These are phyloP conservation scores for Leptopilina boulardi DNA, from an alignment of 1,140 invertebrate species.

Conservation along the genomic window DNA sequence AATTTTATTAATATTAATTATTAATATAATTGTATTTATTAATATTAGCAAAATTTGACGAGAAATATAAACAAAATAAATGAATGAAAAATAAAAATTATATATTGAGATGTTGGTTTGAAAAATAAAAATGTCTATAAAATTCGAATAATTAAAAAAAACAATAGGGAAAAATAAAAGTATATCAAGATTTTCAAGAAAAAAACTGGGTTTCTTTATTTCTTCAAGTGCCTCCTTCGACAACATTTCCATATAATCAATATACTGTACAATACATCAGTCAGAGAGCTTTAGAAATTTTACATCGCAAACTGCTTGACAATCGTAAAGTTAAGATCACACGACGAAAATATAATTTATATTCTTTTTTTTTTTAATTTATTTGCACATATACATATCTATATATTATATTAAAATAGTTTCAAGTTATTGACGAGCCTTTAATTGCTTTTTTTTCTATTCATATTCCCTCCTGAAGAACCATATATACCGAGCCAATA, in stretches of 20 bases:
- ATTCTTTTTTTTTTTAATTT: not conserved
- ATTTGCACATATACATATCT: slow-evolving; percentile 13
- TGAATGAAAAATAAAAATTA: too few species aligned
- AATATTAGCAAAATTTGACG: too few species aligned
- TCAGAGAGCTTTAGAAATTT: slow-evolving; percentile 23
- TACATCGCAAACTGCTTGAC: slow-evolving; percentile 6
- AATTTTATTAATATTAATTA: too few species aligned
- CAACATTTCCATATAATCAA: not conserved
- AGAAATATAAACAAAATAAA: too few species aligned
- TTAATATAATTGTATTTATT: too few species aligned
- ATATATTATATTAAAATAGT: slow-evolving; percentile 17
- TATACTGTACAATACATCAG: slow-evolving; percentile 6
- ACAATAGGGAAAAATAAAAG: too few species aligned
- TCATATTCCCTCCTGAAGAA: slow-evolving; percentile 1
- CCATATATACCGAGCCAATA: slow-evolving; percentile 38
- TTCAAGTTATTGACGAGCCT: slow-evolving; percentile 6
- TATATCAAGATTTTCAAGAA: not conserved
- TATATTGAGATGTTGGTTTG: too few species aligned
- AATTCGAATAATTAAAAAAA: not conserved
- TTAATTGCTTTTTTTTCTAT: slow-evolving; percentile 28
- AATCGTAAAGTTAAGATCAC: slow-evolving; percentile 10
- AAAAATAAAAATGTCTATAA: too few species aligned
- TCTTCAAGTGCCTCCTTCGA: slow-evolving; percentile 26
- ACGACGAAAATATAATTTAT: slow-evolving; percentile 33
- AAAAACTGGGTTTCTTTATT: slow-evolving; percentile 32